phyloP scores from a whole-genome alignment of 2,113 vertebrate genomes.

The Monarcha castaneiventris region DNA sequence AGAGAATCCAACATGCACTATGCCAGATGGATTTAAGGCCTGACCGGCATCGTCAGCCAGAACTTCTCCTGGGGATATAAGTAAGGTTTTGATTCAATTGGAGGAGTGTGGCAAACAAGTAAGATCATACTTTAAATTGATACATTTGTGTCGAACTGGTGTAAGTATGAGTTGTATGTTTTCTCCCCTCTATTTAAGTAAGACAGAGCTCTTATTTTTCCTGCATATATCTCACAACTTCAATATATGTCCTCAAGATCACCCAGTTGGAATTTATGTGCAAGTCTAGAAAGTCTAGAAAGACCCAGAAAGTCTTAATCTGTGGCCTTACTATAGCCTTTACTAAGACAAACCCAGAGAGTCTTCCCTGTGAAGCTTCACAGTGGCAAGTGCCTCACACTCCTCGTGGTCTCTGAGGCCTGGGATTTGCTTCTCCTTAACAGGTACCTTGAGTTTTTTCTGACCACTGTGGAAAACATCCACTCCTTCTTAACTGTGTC shows the following conservation, averaged over 20 bases:
- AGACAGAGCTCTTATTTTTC: not conserved
- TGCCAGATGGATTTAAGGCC: not conserved
- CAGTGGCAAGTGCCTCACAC: not conserved
- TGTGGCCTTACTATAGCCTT: not conserved
- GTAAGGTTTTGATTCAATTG: not conserved
- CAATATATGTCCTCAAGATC: not conserved
- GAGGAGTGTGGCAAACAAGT: not conserved
- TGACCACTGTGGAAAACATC: not conserved
- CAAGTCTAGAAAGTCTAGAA: not conserved
- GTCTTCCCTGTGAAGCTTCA: not conserved
- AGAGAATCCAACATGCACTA: not conserved
- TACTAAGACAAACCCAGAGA: not conserved
- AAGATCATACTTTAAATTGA: not conserved
- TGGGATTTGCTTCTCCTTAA: not conserved
- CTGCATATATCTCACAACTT: not conserved
- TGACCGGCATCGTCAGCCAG: not conserved
- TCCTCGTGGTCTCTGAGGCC: not conserved
- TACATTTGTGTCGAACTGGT: not conserved
- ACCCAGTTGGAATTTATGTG: accelerated
- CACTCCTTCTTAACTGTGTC: not conserved
- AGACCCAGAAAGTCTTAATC: not conserved
- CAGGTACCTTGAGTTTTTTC: not conserved
- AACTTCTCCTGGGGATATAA: not conserved
- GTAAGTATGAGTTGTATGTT: not conserved
- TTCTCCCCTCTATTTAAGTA: not conserved